Percentiles rank a stretch among this genome's conserved stretches.
Evolutionary conservation across 2,113 vertebrate genomes (phyloP).

Genomic region (Rhabdomys dilectus): DNA sequence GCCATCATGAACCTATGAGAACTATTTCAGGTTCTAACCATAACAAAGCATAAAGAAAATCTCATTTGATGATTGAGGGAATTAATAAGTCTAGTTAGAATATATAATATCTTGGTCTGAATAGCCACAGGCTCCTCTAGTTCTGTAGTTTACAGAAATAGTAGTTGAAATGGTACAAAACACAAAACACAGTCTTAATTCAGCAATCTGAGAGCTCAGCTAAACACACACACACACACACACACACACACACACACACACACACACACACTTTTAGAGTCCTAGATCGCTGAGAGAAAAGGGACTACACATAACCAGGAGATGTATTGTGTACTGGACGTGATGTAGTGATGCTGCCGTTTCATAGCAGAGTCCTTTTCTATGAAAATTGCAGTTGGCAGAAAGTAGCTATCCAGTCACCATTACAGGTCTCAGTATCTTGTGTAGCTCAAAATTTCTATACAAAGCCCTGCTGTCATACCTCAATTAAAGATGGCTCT

Average conservation of each 20-base stretch:
- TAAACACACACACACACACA: neutral
- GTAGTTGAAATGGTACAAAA: neutral
- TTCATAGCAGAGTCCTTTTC: neutral
- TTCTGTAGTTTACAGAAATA: neutral
- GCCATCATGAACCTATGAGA: no score
- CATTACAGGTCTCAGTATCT: neutral
- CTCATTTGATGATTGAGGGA: neutral
- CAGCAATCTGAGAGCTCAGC: neutral
- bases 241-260: neutral
- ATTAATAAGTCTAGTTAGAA: neutral
- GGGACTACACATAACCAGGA: neutral
- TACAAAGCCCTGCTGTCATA: neutral
- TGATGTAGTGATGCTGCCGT: neutral
- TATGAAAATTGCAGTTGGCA: neutral
- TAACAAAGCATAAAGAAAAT: neutral
- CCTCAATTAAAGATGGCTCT: neutral
- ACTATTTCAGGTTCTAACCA: neutral
- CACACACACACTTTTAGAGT: neutral
- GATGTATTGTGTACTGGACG: neutral
- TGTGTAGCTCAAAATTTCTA: neutral
- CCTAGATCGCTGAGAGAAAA: neutral
- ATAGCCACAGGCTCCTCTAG: neutral
- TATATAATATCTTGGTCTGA: neutral
- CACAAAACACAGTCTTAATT: neutral
- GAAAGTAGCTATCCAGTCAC: neutral